phyloP scores from a whole-genome alignment of 1,140 invertebrate genomes.

The Drosophila kepulauana region DNA sequence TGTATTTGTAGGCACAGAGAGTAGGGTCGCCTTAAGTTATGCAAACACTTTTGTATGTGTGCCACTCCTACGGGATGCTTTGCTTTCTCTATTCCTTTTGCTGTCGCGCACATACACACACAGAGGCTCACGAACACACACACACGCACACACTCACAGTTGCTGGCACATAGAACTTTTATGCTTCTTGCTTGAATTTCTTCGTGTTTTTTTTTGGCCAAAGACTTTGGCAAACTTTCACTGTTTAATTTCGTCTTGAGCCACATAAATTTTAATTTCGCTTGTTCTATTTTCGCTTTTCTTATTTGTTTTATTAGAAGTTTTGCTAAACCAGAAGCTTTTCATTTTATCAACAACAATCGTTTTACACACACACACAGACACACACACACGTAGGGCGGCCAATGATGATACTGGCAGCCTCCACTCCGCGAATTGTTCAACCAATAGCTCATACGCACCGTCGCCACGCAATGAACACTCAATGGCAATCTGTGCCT shows the following conservation, averaged over 20 bases:
- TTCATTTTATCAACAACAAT: constrained; percentile 24
- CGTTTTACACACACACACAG: constrained; percentile 12
- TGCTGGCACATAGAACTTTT: constrained; percentile 48
- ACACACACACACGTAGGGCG: not conserved
- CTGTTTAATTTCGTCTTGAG: constrained; percentile 26
- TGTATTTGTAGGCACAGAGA: constrained; percentile 10
- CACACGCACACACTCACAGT: constrained; percentile 14
- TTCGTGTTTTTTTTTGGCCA: constrained; percentile 10
- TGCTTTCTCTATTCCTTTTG: constrained; percentile 78
- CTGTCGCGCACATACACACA: constrained; percentile 44
- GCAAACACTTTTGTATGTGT: constrained; percentile 74
- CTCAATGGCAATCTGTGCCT: constrained; percentile 12
- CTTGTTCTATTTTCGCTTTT: constrained; percentile 14
- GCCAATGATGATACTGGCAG: constrained; percentile 14
- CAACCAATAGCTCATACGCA: constrained; percentile 50
- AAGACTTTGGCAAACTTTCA: constrained; percentile 31
- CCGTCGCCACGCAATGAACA: constrained; percentile 50
- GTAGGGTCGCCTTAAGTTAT: constrained; percentile 67
- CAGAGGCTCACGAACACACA: constrained; percentile 28
- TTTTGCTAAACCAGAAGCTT: constrained; percentile 46
- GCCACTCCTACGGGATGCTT: constrained; percentile 77
- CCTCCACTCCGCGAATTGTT: constrained; percentile 10
- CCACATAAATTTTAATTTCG: constrained; percentile 27
- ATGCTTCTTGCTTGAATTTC: constrained; percentile 24
- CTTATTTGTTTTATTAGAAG: constrained; percentile 36